phyloP scores from a whole-genome alignment of 2,113 vertebrate species.

The Pyxicephalus adspersus region DNA sequence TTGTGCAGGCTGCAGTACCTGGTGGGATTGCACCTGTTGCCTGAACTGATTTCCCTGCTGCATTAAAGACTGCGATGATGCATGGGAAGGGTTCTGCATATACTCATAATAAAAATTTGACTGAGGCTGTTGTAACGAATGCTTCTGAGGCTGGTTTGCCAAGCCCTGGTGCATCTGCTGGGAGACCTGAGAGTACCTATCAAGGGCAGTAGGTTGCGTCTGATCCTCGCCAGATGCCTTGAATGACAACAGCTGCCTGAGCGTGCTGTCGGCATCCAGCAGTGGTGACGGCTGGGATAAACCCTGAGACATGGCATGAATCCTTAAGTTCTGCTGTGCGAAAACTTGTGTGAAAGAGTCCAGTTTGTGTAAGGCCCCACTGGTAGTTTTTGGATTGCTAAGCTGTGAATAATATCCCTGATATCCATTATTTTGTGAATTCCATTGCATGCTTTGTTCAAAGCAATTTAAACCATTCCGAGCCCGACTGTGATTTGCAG shows the following conservation, averaged over 20 bases:
- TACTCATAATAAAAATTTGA: slow-evolving; percentile 77
- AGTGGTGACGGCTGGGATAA: slow-evolving; percentile 70
- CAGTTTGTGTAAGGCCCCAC: slow-evolving; percentile 79
- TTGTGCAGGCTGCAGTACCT: slow-evolving; percentile 71
- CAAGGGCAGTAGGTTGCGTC: slow-evolving; percentile 58
- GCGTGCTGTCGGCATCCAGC: slow-evolving; percentile 74
- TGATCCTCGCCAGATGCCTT: slow-evolving; percentile 71
- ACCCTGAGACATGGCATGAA: slow-evolving; percentile 78
- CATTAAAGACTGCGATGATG: slow-evolving; percentile 67
- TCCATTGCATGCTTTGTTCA: slow-evolving; percentile 74
- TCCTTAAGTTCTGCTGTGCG: slow-evolving; percentile 80
- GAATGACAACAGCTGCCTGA: slow-evolving; percentile 78
- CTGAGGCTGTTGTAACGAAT: slow-evolving; percentile 70
- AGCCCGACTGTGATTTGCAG: slow-evolving; percentile 74
- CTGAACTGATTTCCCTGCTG: slow-evolving; percentile 65
- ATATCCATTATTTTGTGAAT: slow-evolving; percentile 73
- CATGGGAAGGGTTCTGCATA: slow-evolving; percentile 75
- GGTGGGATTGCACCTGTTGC: slow-evolving; percentile 69
- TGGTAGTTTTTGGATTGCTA: slow-evolving; percentile 77
- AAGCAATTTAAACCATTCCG: slow-evolving; percentile 68
- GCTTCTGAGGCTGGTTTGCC: slow-evolving; percentile 70
- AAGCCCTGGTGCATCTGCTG: slow-evolving; percentile 74
- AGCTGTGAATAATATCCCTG: slow-evolving; percentile 70
- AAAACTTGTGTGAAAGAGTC: slow-evolving; percentile 88
- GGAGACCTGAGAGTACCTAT: slow-evolving; percentile 72